A percentile compares a stretch with the other conserved stretches of the same genome.
Conservation (phyloP, 1,140 invertebrate species). For the Drosophila persimilis region DNA sequence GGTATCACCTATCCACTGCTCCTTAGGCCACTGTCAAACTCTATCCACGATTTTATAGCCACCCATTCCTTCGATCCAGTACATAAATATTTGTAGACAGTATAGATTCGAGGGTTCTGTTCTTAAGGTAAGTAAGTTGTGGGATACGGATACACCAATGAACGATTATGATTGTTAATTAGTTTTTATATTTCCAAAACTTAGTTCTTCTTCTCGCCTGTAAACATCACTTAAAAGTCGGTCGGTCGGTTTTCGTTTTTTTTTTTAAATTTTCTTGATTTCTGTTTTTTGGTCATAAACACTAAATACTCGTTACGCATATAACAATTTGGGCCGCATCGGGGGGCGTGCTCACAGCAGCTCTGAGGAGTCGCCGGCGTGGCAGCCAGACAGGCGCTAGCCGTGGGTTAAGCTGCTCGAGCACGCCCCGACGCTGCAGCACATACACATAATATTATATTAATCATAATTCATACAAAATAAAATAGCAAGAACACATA, state of each 20-base stretch:
- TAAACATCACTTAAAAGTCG: constrained; percentile 32
- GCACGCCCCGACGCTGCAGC: constrained; percentile 23
- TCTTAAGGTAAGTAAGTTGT: constrained; percentile 1
- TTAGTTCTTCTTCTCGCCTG: constrained; percentile 50
- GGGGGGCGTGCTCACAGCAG: constrained; percentile 38
- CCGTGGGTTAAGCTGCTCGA: constrained; percentile 48
- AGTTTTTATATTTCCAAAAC: constrained; percentile 54
- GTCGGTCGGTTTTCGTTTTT: constrained; percentile 11
- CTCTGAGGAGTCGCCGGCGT: constrained; percentile 53
- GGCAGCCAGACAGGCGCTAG: constrained; percentile 3
- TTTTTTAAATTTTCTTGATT: constrained; percentile 35
- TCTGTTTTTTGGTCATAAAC: constrained; percentile 39
- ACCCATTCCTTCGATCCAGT: neutral
- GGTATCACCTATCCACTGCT: neutral
- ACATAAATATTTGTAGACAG: too few species aligned
- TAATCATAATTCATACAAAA: constrained; percentile 64
- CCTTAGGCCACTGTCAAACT: too few species aligned
- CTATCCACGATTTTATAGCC: too few species aligned
- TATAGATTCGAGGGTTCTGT: neutral
- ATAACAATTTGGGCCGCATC: constrained; percentile 26
- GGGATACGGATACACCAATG: constrained; percentile 16
- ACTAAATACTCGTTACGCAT: constrained; percentile 35
- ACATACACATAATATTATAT: constrained; percentile 64
- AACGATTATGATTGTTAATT: constrained; percentile 25
- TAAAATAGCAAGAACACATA: constrained; percentile 73